Conservation (phyloP, 2,113 vertebrate species). For the Bubalus kerabau region DNA sequence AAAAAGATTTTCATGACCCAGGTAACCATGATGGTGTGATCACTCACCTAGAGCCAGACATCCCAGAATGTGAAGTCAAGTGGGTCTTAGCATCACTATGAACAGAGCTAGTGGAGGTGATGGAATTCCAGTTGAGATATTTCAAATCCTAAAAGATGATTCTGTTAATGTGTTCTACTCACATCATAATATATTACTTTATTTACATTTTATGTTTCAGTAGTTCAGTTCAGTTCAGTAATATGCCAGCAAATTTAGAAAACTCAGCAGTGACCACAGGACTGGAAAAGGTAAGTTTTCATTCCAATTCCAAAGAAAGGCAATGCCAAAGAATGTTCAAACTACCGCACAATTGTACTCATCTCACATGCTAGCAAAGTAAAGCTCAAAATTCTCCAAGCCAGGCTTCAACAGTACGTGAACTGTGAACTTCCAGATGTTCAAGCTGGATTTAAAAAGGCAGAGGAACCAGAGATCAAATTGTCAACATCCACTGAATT, state of each 20-base stretch:
- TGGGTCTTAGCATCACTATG: not conserved
- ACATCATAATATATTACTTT: not conserved
- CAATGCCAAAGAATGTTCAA: not conserved
- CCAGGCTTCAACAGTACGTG: not conserved
- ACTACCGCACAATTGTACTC: not conserved
- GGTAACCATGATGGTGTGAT: not conserved
- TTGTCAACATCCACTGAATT: not conserved
- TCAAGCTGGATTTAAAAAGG: not conserved
- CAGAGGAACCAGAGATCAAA: not conserved
- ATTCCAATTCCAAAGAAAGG: not conserved
- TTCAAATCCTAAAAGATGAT: not conserved
- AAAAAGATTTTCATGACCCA: not conserved
- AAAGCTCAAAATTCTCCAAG: not conserved
- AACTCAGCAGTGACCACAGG: not conserved
- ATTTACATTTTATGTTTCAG: not conserved
- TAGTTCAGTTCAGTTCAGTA: not conserved
- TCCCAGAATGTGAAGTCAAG: not conserved
- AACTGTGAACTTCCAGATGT: not conserved
- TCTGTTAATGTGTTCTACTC: not conserved
- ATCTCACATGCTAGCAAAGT: not conserved
- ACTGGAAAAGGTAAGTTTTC: not conserved
- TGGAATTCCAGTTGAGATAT: not conserved
- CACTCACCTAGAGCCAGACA: not conserved
- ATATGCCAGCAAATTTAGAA: not conserved
- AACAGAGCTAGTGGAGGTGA: not conserved